Percentiles rank a stretch among this genome's conserved stretches.
Conservation (phyloP, 92 coral and sea anemone genomes). For the Metridium senile region DNA sequence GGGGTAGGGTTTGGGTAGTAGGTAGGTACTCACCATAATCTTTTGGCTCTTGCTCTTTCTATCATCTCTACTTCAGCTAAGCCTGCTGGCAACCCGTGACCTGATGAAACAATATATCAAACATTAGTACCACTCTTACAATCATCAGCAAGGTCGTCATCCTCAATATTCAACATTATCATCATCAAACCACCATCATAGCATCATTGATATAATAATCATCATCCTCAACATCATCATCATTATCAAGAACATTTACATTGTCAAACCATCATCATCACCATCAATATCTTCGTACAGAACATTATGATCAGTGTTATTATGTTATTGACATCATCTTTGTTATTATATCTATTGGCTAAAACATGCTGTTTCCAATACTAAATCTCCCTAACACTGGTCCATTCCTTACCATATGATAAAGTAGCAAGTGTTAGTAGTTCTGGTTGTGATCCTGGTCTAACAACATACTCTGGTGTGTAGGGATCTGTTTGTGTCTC, state of each 20-base stretch:
- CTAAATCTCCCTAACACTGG: too few relatives aligned
- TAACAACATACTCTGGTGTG: slow-evolving; percentile 95
- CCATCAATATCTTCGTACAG: not conserved
- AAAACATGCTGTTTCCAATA: too few relatives aligned
- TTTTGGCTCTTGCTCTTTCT: slow-evolving; percentile 95
- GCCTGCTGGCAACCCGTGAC: slow-evolving; percentile 98
- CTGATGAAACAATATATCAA: slow-evolving; percentile 57
- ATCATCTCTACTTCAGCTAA: slow-evolving; percentile 99
- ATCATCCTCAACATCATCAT: not conserved
- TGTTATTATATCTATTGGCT: too few relatives aligned
- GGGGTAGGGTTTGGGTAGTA: too few relatives aligned
- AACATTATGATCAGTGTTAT: too few relatives aligned
- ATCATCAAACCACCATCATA: too few relatives aligned
- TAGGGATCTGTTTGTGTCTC: slow-evolving; percentile 99
- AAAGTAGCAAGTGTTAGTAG: slow-evolving; percentile 91
- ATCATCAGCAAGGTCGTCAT: too few relatives aligned
- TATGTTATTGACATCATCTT: too few relatives aligned
- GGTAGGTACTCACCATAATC: slow-evolving; percentile 96
- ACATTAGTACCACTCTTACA: too few relatives aligned
- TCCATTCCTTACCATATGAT: slow-evolving; percentile 86
- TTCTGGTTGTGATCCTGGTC: slow-evolving; percentile 98
- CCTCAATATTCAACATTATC: too few relatives aligned
- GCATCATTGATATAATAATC: too few relatives aligned
- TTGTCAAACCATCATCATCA: not conserved
- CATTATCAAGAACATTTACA: not conserved